phyloP scores from a whole-genome alignment of 2,113 vertebrate species.

The Onychostruthus taczanowskii region DNA sequence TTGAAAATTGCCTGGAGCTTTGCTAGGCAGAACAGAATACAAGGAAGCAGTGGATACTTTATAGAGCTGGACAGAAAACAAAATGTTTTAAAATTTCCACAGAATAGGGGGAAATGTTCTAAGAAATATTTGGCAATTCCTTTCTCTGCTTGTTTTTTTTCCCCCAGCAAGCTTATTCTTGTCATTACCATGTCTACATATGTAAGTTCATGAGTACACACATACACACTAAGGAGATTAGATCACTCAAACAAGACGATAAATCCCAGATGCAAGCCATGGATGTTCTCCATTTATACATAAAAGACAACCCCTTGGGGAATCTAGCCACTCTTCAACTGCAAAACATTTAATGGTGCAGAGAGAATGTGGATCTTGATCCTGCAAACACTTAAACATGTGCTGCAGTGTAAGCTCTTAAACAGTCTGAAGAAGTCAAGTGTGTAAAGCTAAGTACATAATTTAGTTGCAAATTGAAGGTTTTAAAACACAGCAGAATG shows the following conservation, averaged over 20 bases:
- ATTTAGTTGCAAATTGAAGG: conserved; percentile 38
- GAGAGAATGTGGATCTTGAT: conserved; percentile 21
- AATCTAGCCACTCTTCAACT: neutral
- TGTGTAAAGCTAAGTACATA: conserved; percentile 40
- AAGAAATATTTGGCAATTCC: neutral
- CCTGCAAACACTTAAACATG: neutral
- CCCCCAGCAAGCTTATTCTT: neutral
- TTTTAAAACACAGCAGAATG: conserved; percentile 4
- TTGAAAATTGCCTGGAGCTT: neutral
- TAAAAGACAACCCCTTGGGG: conserved; percentile 6
- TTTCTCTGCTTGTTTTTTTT: neutral
- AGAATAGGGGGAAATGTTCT: neutral
- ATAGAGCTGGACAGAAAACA: neutral
- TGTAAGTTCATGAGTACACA: neutral
- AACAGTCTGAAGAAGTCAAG: conserved; percentile 43
- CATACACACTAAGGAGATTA: neutral
- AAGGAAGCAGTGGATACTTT: neutral
- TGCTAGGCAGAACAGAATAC: neutral
- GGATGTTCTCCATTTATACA: conserved; percentile 2
- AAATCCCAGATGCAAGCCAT: conserved; percentile 34
- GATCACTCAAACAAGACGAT: conserved; percentile 15
- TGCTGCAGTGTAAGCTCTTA: neutral
- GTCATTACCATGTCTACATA: neutral
- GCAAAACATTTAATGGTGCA: conserved; percentile 29
- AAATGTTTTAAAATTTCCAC: neutral